phyloP scores from a whole-genome alignment of 2,888 invertebrate genomes.

The Lycia hirtaria region DNA sequence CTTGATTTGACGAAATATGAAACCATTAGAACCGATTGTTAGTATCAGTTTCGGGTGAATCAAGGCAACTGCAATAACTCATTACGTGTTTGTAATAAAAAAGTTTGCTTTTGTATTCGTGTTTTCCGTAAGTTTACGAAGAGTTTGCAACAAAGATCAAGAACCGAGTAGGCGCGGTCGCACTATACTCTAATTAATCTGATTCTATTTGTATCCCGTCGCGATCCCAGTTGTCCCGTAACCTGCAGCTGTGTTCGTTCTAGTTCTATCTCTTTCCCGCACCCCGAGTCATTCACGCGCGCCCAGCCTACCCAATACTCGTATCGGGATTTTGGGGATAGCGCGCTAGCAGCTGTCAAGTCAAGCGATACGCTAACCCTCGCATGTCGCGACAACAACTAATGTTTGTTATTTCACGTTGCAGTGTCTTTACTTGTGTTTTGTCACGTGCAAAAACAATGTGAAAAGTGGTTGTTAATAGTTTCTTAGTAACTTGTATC shows the following conservation, averaged over 20 bases:
- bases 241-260: slow-evolving; percentile 68
- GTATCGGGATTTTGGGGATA: slow-evolving; percentile 82
- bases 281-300: slow-evolving; percentile 73
- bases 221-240: slow-evolving; percentile 67
- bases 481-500: slow-evolving; percentile 82
- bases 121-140: slow-evolving; percentile 23
- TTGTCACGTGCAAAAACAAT: slow-evolving; percentile 84
- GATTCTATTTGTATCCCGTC: slow-evolving; percentile 75
- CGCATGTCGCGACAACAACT: slow-evolving; percentile 45
- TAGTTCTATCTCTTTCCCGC: slow-evolving; percentile 60
- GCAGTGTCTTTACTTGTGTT: slow-evolving; percentile 85
- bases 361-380: slow-evolving; percentile 67
- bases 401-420: slow-evolving; percentile 61
- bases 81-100: slow-evolving; percentile 55
- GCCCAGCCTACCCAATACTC: slow-evolving; percentile 65
- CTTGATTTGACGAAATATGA: slow-evolving; percentile 60
- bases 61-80: slow-evolving; percentile 45
- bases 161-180: slow-evolving; percentile 55
- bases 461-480: slow-evolving; percentile 86
- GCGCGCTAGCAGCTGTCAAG: slow-evolving; percentile 83
- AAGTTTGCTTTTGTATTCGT: slow-evolving; percentile 37
- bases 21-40: slow-evolving; percentile 13
- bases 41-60: slow-evolving; percentile 32
- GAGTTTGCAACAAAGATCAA: slow-evolving; percentile 50
- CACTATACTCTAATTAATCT: slow-evolving; percentile 73